Conservation (phyloP, 2,113 vertebrate genomes). For the Irena cyanogastra region DNA sequence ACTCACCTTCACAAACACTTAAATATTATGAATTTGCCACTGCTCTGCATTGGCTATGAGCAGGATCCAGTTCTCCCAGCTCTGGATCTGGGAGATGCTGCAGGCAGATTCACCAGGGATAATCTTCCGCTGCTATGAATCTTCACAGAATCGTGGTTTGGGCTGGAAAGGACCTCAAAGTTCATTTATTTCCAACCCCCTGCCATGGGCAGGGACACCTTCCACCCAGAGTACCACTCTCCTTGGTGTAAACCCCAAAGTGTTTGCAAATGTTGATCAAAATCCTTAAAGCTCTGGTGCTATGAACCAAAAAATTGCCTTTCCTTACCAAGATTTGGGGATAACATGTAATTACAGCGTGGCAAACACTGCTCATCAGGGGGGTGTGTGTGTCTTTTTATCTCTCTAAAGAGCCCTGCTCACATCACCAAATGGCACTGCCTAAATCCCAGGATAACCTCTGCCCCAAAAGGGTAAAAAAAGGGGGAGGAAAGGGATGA, state of each 20-base stretch:
- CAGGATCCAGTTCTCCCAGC: background rate
- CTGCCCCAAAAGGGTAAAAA: background rate
- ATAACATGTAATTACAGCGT: accelerated
- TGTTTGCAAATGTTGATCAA: background rate
- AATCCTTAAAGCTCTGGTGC: background rate
- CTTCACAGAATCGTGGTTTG: background rate
- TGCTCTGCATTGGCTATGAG: background rate
- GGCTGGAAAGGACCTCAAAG: background rate
- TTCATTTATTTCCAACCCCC: background rate
- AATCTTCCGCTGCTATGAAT: background rate
- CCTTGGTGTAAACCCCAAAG: background rate
- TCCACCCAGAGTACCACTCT: background rate
- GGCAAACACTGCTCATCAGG: background rate
- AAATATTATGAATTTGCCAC: background rate
- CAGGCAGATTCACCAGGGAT: background rate
- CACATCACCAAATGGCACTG: no score
- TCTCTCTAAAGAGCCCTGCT: background rate
- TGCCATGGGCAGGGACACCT: background rate
- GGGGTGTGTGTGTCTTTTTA: no score
- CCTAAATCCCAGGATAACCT: background rate
- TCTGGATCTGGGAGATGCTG: background rate
- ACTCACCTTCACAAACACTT: background rate
- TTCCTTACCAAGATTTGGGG: background rate
- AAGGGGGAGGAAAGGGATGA: background rate
- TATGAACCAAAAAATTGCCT: background rate